These are phyloP conservation scores for Ellobium chinense DNA, from an alignment of 2,888 invertebrate genomes.

Conservation along the genomic window DNA sequence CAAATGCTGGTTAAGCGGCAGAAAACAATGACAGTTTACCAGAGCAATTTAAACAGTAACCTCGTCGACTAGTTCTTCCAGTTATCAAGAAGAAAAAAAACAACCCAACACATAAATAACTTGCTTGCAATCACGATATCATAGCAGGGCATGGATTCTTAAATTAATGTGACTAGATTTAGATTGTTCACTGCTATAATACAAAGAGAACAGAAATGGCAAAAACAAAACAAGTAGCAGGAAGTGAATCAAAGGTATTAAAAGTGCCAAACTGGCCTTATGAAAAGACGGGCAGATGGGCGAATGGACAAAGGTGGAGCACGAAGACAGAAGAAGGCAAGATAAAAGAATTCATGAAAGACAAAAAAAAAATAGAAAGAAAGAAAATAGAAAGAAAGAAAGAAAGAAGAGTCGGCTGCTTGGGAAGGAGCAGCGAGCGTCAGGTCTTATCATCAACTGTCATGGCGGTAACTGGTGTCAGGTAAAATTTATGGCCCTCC, in stretches of 20 bases:
- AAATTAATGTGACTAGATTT: no score
- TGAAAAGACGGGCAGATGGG: background rate
- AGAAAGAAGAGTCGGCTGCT: background rate
- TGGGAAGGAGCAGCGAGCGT: background rate
- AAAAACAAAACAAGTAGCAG: background rate
- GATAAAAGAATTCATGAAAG: background rate
- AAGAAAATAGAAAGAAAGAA: background rate
- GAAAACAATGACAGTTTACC: no score
- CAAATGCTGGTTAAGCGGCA: no score
- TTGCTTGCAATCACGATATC: no score
- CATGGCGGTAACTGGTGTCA: slow-evolving; percentile 30
- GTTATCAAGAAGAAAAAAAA: no score
- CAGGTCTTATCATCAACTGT: slow-evolving; percentile 14
- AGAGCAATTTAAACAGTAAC: no score
- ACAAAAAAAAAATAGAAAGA: background rate
- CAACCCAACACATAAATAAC: no score
- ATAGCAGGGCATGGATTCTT: no score
- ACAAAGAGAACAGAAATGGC: background rate
- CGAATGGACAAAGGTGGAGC: no score
- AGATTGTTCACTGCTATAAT: no score
- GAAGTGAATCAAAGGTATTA: background rate
- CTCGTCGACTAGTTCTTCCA: no score
- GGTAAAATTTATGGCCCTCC: slow-evolving; percentile 18
- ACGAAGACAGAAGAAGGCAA: background rate
- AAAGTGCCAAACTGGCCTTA: background rate